These are phyloP conservation scores for Oreohelix idahoensis DNA, from an alignment of 1,140 invertebrate species.

Conservation along the genomic window DNA sequence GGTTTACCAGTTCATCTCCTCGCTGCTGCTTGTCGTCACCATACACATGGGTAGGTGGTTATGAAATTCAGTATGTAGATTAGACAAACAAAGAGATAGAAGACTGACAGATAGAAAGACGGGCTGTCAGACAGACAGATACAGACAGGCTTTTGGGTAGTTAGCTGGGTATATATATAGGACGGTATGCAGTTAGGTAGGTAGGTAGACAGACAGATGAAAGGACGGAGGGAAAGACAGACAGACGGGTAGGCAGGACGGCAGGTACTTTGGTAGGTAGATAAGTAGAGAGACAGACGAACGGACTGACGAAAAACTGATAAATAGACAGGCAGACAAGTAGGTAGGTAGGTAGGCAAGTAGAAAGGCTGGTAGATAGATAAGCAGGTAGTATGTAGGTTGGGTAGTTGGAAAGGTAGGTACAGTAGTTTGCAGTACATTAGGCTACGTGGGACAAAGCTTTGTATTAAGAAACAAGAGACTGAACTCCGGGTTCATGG, in stretches of 20 bases:
- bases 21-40: no score
- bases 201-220: not conserved
- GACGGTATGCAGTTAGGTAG: no score
- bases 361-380: slow-evolving; percentile 6
- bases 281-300: no score
- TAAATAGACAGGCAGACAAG: not conserved
- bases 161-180: no score
- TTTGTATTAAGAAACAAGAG: not conserved
- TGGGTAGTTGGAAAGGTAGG: not conserved
- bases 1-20: no score
- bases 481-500: not conserved
- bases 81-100: slow-evolving; percentile 8
- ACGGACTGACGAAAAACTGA: not conserved
- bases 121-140: slow-evolving; percentile 23
- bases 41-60: no score
- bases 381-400: no score
- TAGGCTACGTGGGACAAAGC: not conserved
- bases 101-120: no score
- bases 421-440: no score
- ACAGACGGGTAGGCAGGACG: not conserved
- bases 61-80: no score
- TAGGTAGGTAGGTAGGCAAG: not conserved
- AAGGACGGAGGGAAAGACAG: not conserved
- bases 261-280: not conserved
- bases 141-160: no score